These are phyloP conservation scores for Lophotis ruficrista DNA, from an alignment of 2,113 vertebrate species.

Conservation along the genomic window DNA sequence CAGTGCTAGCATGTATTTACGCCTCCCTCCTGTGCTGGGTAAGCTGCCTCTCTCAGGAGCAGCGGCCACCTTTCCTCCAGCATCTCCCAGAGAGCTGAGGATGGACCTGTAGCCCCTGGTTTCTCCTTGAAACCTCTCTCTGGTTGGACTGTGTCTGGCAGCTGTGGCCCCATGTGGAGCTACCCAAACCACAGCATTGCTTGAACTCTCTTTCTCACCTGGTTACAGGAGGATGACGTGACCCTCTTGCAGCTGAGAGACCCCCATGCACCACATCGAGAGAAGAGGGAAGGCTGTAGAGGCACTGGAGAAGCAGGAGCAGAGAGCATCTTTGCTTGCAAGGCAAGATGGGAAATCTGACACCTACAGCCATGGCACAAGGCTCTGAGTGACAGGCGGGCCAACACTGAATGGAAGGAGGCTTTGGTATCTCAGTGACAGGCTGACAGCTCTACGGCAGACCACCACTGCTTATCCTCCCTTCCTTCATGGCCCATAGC, in stretches of 20 bases:
- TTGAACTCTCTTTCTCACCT: neutral
- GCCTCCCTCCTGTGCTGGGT: neutral
- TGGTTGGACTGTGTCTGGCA: neutral
- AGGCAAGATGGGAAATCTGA: neutral
- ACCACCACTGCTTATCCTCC: neutral
- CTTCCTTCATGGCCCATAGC: neutral
- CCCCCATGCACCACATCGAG: accelerated
- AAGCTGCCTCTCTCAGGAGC: neutral
- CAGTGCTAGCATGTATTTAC: neutral
- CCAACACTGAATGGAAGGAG: neutral
- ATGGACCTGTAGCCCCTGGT: neutral
- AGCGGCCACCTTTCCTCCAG: neutral
- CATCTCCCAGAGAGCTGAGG: neutral
- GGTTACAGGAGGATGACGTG: neutral
- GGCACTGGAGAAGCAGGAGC: neutral
- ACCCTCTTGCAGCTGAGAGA: neutral
- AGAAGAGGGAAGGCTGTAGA: neutral
- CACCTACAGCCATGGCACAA: neutral
- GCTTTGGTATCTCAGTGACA: neutral
- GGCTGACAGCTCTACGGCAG: neutral
- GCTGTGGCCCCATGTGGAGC: neutral
- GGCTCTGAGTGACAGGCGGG: neutral
- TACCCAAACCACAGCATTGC: neutral
- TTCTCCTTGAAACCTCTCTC: neutral
- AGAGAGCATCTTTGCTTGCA: neutral